These are phyloP conservation scores for Otolemur crassicaudatus DNA, from an alignment of 2,797 vertebrate genomes.

Conservation along the genomic window DNA sequence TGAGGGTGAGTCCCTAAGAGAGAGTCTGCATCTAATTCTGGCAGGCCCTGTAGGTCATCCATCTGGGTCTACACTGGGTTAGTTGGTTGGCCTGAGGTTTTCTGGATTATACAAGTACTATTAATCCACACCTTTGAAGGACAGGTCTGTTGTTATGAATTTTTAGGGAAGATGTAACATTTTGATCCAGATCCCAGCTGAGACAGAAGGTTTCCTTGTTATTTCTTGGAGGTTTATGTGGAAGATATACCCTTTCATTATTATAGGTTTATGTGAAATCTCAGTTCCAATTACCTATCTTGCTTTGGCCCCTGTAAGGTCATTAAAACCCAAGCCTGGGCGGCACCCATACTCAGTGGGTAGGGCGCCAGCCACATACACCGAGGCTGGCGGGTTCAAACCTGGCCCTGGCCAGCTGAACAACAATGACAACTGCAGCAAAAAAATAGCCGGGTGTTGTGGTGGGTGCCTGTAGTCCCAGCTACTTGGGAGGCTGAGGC, in stretches of 20 bases:
- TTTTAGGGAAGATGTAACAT: not conserved
- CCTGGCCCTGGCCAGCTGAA: too few species aligned
- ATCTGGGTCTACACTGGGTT: not conserved
- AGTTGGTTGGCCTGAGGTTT: slow-evolving; percentile 1
- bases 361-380: too few species aligned
- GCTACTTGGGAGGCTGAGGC: too few species aligned
- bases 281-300: slow-evolving; percentile 35
- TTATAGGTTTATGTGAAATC: slow-evolving; percentile 4
- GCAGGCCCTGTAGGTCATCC: not conserved
- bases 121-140: not conserved
- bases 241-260: not conserved
- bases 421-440: too few species aligned
- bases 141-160: not conserved
- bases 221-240: not conserved
- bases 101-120: not conserved
- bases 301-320: not conserved
- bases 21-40: not conserved
- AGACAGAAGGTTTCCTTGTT: slow-evolving; percentile 10
- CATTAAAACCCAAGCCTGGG: not conserved
- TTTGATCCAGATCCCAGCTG: not conserved
- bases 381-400: too few species aligned
- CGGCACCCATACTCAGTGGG: too few species aligned
- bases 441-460: too few species aligned
- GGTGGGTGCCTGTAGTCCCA: too few species aligned
- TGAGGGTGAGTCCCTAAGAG: not conserved